These are phyloP conservation scores for Coluber constrictor DNA, from an alignment of 2,797 vertebrate genomes.

Conservation along the genomic window DNA sequence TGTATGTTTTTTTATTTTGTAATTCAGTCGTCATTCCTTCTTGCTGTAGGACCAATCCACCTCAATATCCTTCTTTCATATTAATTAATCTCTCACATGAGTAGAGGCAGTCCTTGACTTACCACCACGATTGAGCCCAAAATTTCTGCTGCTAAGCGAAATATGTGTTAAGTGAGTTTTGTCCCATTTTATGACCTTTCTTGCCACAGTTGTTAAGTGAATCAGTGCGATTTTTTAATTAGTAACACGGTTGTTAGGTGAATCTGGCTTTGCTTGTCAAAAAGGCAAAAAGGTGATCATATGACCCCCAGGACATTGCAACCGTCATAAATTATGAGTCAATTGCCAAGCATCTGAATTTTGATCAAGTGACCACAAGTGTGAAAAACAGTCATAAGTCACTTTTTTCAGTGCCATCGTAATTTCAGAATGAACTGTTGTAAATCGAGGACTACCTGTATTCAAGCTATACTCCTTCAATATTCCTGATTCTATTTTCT, in stretches of 20 bases:
- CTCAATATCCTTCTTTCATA: neutral
- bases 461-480: neutral
- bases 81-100: neutral
- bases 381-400: neutral
- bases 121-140: neutral
- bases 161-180: neutral
- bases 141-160: neutral
- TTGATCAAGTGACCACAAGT: neutral
- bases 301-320: neutral
- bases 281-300: neutral
- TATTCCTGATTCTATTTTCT: neutral
- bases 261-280: neutral
- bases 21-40: neutral
- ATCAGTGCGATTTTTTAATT: neutral
- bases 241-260: neutral
- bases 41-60: neutral
- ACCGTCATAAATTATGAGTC: neutral
- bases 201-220: neutral
- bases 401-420: neutral
- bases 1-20: neutral
- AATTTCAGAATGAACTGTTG: neutral
- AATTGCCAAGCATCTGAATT: neutral
- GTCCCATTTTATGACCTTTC: neutral
- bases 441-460: neutral
- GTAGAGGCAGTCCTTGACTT: neutral